These are phyloP conservation scores for Branchinecta lynchi DNA, from an alignment of 1,140 invertebrate species.

Conservation along the genomic window DNA sequence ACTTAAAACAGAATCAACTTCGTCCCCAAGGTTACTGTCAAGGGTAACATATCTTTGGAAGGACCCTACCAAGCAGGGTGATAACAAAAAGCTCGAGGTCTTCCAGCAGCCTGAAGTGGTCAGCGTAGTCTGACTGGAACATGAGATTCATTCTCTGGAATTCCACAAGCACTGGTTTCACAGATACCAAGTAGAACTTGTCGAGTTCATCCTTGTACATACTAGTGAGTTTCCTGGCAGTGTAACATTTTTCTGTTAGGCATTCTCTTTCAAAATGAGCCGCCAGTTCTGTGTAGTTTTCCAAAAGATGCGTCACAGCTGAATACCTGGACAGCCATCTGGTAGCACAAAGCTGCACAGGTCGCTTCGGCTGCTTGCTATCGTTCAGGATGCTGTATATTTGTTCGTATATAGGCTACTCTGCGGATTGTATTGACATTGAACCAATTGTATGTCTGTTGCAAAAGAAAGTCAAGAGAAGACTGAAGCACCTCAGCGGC, in stretches of 20 bases:
- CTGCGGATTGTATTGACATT: constrained; percentile 6
- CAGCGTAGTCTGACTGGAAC: constrained; percentile 8
- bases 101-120: background rate
- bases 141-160: constrained; percentile 1
- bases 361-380: constrained; percentile 4
- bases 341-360: constrained; percentile 4
- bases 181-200: constrained; percentile 6
- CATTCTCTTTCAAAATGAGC: background rate
- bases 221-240: background rate
- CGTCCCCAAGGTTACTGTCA: constrained; percentile 4
- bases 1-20: constrained; percentile 2
- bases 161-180: background rate
- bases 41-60: constrained; percentile 6
- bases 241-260: constrained; percentile 7
- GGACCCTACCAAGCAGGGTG: constrained; percentile 3
- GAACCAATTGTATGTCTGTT: constrained; percentile 6
- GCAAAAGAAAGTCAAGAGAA: constrained; percentile 9
- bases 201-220: constrained; percentile 5
- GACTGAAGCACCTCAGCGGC: background rate
- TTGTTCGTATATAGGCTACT: background rate
- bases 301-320: background rate
- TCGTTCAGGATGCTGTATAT: constrained; percentile 6
- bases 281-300: constrained; percentile 3
- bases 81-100: constrained; percentile 6
- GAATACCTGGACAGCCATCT: constrained; percentile 8